phyloP scores from a whole-genome alignment of 2,113 vertebrate species.

The Chloropsis cyanopogon region DNA sequence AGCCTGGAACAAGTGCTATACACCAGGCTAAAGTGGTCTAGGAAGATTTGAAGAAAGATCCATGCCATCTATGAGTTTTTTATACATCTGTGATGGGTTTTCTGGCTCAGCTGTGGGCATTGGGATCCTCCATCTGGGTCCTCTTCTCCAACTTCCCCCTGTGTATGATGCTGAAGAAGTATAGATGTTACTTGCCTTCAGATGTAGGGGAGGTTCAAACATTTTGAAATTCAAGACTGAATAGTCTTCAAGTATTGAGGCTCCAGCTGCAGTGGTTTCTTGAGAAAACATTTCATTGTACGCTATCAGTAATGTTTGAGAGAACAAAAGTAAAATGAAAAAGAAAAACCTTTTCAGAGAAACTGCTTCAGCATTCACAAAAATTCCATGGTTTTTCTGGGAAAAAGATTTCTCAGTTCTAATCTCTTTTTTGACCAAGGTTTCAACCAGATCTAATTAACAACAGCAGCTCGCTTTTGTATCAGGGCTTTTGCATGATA shows the following conservation, averaged over 20 bases:
- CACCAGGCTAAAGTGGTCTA: not conserved
- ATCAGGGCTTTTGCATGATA: not conserved
- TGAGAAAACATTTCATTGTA: not conserved
- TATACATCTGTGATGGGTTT: rapidly evolving
- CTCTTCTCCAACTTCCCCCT: not conserved
- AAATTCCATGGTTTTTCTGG: not conserved
- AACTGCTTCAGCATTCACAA: not conserved
- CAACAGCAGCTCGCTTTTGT: not conserved
- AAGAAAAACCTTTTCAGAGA: not conserved
- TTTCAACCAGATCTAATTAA: not conserved
- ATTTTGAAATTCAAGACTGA: not conserved
- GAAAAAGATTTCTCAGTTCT: not conserved
- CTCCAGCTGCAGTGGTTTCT: not conserved
- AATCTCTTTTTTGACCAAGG: not conserved
- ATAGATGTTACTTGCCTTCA: not conserved
- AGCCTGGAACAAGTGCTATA: not conserved
- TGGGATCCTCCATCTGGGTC: not conserved
- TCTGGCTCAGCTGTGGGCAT: not conserved
- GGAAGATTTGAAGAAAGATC: not conserved
- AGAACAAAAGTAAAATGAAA: not conserved
- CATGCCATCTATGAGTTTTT: not conserved
- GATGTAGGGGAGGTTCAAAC: not conserved
- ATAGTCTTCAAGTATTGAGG: not conserved
- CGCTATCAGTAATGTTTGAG: not conserved
- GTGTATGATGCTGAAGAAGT: not conserved